Evolutionary conservation across 2,888 invertebrate genomes (phyloP).

Genomic region (Platycnemis pennipes): DNA sequence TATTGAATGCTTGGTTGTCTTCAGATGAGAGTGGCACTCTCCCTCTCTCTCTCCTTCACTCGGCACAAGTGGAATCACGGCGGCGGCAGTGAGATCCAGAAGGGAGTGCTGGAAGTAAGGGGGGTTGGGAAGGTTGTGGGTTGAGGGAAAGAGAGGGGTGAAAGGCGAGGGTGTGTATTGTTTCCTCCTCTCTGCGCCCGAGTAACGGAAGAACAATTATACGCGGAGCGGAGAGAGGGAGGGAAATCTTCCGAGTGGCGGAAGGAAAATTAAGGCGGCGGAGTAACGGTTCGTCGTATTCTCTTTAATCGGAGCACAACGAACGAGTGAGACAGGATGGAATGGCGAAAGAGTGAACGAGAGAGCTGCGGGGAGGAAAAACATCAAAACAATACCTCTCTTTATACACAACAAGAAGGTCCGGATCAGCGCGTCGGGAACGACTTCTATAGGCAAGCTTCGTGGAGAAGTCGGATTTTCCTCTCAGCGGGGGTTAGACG

Average conservation of each 20-base stretch:
- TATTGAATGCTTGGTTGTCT: too few relatives aligned
- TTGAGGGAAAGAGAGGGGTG: not conserved
- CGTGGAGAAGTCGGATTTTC: too few relatives aligned
- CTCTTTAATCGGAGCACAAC: not conserved
- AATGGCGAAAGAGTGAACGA: not conserved
- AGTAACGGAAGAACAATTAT: not conserved
- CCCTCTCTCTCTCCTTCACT: not conserved
- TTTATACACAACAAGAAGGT: too few relatives aligned
- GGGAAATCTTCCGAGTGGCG: not conserved
- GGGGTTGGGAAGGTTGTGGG: too few relatives aligned
- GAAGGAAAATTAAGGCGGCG: conserved; percentile 13
- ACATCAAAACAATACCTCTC: not conserved
- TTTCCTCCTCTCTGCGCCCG: not conserved
- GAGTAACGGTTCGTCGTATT: not conserved
- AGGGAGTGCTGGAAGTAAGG: too few relatives aligned
- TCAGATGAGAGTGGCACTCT: too few relatives aligned
- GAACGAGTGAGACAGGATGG: too few relatives aligned
- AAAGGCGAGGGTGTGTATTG: not conserved
- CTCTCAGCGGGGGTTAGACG: too few relatives aligned
- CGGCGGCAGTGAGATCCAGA: too few relatives aligned
- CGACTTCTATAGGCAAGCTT: too few relatives aligned
- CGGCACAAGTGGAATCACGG: not conserved
- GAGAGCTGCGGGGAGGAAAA: not conserved
- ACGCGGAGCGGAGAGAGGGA: not conserved
- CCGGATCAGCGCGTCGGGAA: too few relatives aligned